phyloP scores from a whole-genome alignment of 2,113 vertebrate genomes.

The Desmodus rotundus region DNA sequence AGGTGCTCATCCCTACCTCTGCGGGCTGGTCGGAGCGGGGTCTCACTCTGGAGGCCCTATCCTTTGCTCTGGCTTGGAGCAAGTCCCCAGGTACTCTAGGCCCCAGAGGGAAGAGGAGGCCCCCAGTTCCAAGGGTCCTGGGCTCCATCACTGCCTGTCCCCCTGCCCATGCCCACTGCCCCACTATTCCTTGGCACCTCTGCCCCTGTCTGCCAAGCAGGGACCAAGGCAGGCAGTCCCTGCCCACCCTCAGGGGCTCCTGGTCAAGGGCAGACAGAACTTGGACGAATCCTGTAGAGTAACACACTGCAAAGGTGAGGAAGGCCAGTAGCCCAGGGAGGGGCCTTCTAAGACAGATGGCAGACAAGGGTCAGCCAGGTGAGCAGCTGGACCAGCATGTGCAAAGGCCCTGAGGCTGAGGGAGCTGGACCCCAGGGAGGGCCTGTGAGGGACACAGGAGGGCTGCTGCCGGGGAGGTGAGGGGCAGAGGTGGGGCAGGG shows the following conservation, averaged over 20 bases:
- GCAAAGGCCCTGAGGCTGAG: not conserved
- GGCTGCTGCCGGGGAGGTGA: not conserved
- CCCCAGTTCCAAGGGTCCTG: not conserved
- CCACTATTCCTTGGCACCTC: not conserved
- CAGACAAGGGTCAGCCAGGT: not conserved
- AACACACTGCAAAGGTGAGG: not conserved
- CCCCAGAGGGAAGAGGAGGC: not conserved
- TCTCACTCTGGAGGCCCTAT: rapidly evolving
- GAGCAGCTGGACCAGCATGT: rapidly evolving
- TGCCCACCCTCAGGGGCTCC: not conserved
- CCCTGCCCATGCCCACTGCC: not conserved
- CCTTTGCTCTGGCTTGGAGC: not conserved
- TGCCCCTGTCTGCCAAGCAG: not conserved
- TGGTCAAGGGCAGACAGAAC: not conserved
- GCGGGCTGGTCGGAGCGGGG: not conserved
- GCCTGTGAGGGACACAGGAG: not conserved
- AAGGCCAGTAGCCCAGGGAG: rapidly evolving
- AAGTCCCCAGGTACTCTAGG: not conserved
- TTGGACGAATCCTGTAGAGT: rapidly evolving
- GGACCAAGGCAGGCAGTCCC: not conserved
- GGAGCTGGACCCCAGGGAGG: not conserved
- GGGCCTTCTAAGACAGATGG: not conserved
- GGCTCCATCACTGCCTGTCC: not conserved
- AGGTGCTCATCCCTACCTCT: rapidly evolving
- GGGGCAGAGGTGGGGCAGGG: no score